A percentile compares a stretch with the other conserved stretches of the same genome.
phyloP scores from a whole-genome alignment of 2,888 invertebrate species.

The Bombylius discolor region DNA sequence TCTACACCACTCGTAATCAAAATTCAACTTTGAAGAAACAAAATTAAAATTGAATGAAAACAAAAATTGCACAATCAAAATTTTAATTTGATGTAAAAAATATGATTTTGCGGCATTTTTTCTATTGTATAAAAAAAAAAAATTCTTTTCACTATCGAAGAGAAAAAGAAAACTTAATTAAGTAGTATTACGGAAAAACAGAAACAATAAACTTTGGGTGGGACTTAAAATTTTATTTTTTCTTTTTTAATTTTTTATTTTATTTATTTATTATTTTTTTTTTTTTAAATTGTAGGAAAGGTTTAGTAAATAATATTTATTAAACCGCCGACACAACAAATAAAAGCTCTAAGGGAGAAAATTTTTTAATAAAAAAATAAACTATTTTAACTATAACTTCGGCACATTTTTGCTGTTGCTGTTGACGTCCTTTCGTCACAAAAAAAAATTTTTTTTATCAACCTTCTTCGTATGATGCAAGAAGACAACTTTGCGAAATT shows the following conservation, averaged over 20 bases:
- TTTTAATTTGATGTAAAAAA: neutral
- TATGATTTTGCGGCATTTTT: neutral
- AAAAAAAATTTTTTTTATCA: neutral
- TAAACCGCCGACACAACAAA: neutral
- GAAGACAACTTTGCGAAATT: neutral
- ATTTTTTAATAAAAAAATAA: slow-evolving; percentile 22
- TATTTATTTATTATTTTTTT: no score
- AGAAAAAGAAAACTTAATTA: neutral
- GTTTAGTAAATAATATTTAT: neutral
- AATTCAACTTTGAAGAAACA: neutral
- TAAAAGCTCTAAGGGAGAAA: slow-evolving; percentile 4
- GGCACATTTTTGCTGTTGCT: slow-evolving; percentile 11
- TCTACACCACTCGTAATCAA: neutral
- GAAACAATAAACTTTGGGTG: neutral
- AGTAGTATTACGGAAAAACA: neutral
- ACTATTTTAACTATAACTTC: slow-evolving; percentile 9
- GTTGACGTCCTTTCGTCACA: neutral
- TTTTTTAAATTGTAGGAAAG: neutral
- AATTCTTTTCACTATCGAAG: no score
- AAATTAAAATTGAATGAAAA: neutral
- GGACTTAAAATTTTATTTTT: neutral
- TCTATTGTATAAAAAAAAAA: neutral
- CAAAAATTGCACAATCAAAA: neutral
- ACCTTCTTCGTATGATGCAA: neutral
- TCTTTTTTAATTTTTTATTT: no score